Evolutionary conservation across 2,113 vertebrate species (phyloP).

Genomic region (Ceuthmochares aereus): DNA sequence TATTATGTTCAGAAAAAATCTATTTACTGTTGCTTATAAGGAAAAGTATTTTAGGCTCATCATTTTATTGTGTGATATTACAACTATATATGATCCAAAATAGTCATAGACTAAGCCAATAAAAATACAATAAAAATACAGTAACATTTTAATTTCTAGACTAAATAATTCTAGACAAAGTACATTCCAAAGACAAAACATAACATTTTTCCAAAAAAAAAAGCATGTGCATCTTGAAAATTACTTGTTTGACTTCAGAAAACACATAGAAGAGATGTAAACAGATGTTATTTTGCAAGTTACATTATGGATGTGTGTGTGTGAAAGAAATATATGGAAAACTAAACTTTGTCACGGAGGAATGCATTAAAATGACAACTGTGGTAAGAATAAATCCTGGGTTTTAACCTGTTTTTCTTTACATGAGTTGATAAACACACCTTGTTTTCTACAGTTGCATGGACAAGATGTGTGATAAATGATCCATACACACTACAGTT

Average conservation of each 20-base stretch:
- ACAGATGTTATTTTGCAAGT: not conserved
- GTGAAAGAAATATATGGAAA: not conserved
- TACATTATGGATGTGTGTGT: not conserved
- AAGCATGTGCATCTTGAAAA: not conserved
- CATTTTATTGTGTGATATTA: not conserved
- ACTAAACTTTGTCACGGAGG: not conserved
- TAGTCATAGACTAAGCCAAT: not conserved
- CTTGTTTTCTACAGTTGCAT: not conserved
- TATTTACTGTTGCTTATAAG: not conserved
- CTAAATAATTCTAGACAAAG: not conserved
- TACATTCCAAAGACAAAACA: not conserved
- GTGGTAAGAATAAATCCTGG: not conserved
- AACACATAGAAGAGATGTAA: not conserved
- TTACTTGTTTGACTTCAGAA: not conserved
- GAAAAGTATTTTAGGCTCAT: accelerated
- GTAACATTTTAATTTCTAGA: not conserved
- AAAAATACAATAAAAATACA: not conserved
- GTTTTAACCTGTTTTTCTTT: not conserved
- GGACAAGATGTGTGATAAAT: not conserved
- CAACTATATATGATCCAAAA: not conserved
- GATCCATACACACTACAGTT: not conserved
- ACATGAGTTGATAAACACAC: not conserved
- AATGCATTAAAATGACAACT: not conserved
- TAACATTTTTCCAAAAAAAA: not conserved
- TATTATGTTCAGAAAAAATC: not conserved